Base-by-base conservation (phyloP, 2,797 vertebrate genomes). In the Pelodytes ibericus region DNA sequence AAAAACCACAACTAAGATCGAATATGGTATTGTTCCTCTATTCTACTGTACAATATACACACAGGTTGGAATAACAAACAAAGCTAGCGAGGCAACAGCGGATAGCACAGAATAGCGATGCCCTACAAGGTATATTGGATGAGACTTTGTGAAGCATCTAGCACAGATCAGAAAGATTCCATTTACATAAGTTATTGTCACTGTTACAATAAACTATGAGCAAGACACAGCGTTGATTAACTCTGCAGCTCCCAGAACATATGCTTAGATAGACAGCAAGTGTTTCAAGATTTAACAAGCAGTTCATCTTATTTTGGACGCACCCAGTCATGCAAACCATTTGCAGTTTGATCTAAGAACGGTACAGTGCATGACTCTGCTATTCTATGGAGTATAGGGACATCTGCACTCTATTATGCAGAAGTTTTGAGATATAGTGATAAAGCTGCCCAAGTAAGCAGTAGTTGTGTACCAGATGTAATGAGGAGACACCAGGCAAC, bases 111-210 rank as follows among this genome's bases (percentile, higher is more conserved):
- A 67, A 67, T 31, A 24, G 44, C 44, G 47, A 47, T 41, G 41
- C 41, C 63, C 63, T 39, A 65, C 39, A 44, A 47, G 63, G 63
- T 47, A 26, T 29, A n/a, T 10, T 44, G 47, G 26, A 20, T 29
- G 47, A 67, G 26, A 31, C 64, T 18, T 53, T n/a, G 27, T 15
- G 24, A 51, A 30, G 27, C 16, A 67, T 26, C 44, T 20, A 36
- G 9, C 15, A 51, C 8, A 27, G 47, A 67, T 30, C 27, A 51
- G 64, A 44, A 2, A 67, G 3, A 51, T 49, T 9, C 44, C 27
- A 67, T 67, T 53, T 53, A 67, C 44, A 51, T 67, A n/a, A 22
- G 26, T 29, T 67, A 67, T 51, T 67, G 44, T 67, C 44, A 29
- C 24, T 3, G 27, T 29, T 51, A 53, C 27, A 67, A 67, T 20